Evolutionary conservation across 2,797 vertebrate species (phyloP), one percentile per base, ranked within the genome.

Genomic region (Cuculus canorus): DNA sequence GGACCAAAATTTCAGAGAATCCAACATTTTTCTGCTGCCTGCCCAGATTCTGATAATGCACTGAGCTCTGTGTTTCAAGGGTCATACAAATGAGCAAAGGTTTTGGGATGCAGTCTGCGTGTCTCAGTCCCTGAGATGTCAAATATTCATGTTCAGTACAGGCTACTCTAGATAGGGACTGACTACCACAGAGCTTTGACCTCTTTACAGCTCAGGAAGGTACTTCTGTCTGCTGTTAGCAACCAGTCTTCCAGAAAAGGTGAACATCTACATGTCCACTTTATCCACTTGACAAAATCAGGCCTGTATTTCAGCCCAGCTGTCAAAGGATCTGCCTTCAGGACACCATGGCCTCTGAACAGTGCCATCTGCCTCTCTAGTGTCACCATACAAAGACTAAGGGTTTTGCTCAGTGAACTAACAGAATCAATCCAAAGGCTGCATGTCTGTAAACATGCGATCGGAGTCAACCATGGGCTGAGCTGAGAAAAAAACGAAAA

Each of bases 231-330:
- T 60, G 48, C 43, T 69, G 14, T 32, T 43, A 72, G 33, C 28
- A 87, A 18, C 10, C 17, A 76, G 23, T 22, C 13, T 88, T 80
- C 32, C 47, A 88, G 65, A 39, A 81, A 68, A 33, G 4, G 22
- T 59, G 47, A 82, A 50, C 11, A 47, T 45, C 15, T 0, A 0
- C 45, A 33, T 0, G 0, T 9, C 21, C 14, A 16, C 11, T 39
- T 68, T 19, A 47, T 17, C 8, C 10, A 25, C 13, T 28, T 37
- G 15, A n/a, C 23, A 45, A 83, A 81, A 69, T 15, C 39, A 79
- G 59, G 32, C n/a, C 52, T 64, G 16, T 48, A 35, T 19, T 79
- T 64, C 41, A 63, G 35, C 24, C 19, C 4, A 6, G 12, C 32
- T 83, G 27, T 33, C 43, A 43, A 12, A n/a, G 22, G 22, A 60